Conservation (phyloP, 2,113 vertebrate species). For the Bubo bubo region DNA sequence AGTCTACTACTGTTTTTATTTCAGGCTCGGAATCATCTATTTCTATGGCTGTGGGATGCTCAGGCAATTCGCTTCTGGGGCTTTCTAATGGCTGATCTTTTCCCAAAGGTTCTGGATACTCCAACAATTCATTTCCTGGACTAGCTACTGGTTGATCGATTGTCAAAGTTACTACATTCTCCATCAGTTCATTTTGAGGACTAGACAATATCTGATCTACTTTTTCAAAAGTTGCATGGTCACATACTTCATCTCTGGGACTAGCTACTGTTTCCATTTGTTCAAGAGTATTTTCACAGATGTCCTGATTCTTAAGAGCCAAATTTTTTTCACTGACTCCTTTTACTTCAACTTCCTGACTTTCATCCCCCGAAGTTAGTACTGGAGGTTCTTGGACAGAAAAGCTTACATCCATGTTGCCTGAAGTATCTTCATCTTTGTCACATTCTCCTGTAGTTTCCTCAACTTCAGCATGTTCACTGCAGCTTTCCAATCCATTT, state of each 20-base stretch:
- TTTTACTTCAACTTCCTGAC: slow-evolving; percentile 24
- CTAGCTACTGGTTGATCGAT: background rate
- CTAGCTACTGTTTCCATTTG: background rate
- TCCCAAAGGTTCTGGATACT: slow-evolving; percentile 12
- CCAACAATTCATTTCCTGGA: background rate
- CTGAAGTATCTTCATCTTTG: slow-evolving; percentile 4
- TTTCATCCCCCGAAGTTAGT: background rate
- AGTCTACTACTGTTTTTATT: background rate
- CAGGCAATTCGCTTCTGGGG: background rate
- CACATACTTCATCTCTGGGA: slow-evolving; percentile 14
- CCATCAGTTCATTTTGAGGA: background rate
- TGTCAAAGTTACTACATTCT: background rate
- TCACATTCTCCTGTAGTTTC: background rate
- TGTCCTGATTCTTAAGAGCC: background rate
- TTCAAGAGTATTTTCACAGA: slow-evolving; percentile 23
- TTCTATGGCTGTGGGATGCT: slow-evolving; percentile 19
- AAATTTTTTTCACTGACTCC: background rate
- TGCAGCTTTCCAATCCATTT: slow-evolving; percentile 58
- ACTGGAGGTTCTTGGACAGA: slow-evolving; percentile 18
- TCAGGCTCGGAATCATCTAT: background rate
- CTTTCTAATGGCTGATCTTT: slow-evolving; percentile 22
- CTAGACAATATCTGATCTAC: background rate
- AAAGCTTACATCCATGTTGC: background rate
- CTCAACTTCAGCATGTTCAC: slow-evolving; percentile 40
- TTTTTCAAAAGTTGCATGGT: background rate